Evolutionary conservation across 2,888 invertebrate genomes (phyloP).

Genomic region (Ariolimax columbianus): DNA sequence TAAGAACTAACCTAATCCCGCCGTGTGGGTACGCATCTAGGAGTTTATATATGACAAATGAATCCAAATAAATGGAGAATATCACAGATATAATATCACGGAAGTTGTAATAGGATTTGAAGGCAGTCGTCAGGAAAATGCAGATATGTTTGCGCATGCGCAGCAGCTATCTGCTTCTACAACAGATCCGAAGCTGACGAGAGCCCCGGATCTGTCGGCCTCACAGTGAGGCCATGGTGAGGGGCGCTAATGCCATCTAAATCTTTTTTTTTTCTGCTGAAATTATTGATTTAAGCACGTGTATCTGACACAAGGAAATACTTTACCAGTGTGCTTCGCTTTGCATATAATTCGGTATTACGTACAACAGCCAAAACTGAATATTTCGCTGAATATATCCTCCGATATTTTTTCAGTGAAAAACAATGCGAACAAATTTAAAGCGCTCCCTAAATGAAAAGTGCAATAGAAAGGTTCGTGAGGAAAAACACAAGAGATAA

Average conservation of each 20-base stretch:
- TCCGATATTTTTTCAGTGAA: too few relatives aligned
- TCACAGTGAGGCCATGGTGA: constrained; percentile 36
- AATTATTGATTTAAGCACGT: constrained; percentile 11
- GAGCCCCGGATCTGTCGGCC: constrained; percentile 41
- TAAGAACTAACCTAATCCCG: constrained; percentile 44
- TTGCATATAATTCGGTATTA: background rate
- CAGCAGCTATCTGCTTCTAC: constrained; percentile 55
- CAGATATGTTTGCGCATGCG: constrained; percentile 60
- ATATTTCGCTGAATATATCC: too few relatives aligned
- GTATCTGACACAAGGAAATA: background rate
- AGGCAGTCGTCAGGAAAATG: constrained; percentile 59
- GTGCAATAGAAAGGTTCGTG: too few relatives aligned
- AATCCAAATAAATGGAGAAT: constrained; percentile 53
- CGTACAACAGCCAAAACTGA: too few relatives aligned
- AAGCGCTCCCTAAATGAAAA: too few relatives aligned
- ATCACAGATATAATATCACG: constrained; percentile 58
- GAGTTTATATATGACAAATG: constrained; percentile 33
- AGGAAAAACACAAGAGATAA: too few relatives aligned
- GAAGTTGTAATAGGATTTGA: constrained; percentile 62
- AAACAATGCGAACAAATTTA: too few relatives aligned
- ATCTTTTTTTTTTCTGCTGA: constrained; percentile 23
- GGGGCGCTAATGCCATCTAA: constrained; percentile 14
- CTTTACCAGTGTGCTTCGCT: background rate
- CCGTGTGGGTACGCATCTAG: constrained; percentile 49
- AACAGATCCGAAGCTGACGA: constrained; percentile 46